phyloP scores from a whole-genome alignment of 2,888 invertebrate genomes.

The Listrodromus nycthemerus region DNA sequence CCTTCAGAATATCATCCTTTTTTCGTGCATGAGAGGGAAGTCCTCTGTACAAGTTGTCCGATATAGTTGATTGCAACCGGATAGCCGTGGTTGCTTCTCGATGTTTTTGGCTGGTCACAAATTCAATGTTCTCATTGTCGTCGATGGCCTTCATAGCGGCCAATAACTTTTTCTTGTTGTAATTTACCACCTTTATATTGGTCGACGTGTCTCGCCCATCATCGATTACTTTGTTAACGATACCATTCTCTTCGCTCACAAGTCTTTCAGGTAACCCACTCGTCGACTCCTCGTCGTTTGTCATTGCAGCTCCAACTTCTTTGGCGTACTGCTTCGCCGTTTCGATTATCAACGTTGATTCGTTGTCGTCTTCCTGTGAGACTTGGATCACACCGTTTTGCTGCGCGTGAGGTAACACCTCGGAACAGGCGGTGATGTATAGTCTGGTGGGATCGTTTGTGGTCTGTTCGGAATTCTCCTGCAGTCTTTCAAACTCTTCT shows the following conservation, averaged over 20 bases:
- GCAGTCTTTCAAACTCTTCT: constrained; percentile 41
- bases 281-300: constrained; percentile 6
- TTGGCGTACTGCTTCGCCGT: neutral
- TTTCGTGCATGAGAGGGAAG: constrained; percentile 78
- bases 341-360: neutral
- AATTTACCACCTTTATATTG: constrained; percentile 72
- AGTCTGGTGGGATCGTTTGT: neutral
- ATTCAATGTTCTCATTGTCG: constrained; percentile 83
- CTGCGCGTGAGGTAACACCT: constrained; percentile 31
- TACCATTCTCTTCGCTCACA: constrained; percentile 27
- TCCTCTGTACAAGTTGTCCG: constrained; percentile 81
- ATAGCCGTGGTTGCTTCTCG: constrained; percentile 63
- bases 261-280: neutral
- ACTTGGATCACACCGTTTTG: constrained; percentile 39
- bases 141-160: constrained; percentile 89
- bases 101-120: constrained; percentile 72
- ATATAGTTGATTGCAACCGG: constrained; percentile 76
- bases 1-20: constrained; percentile 79
- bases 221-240: neutral
- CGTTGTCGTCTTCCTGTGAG: neutral
- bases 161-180: constrained; percentile 87
- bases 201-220: neutral
- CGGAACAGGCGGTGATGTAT: constrained; percentile 8
- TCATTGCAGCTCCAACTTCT: neutral
- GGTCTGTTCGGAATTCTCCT: constrained; percentile 22